A percentile compares a stretch with the other conserved stretches of the same genome.
Evolutionary conservation across 2,113 vertebrate species (phyloP).

Genomic region (Okapia johnstoni): DNA sequence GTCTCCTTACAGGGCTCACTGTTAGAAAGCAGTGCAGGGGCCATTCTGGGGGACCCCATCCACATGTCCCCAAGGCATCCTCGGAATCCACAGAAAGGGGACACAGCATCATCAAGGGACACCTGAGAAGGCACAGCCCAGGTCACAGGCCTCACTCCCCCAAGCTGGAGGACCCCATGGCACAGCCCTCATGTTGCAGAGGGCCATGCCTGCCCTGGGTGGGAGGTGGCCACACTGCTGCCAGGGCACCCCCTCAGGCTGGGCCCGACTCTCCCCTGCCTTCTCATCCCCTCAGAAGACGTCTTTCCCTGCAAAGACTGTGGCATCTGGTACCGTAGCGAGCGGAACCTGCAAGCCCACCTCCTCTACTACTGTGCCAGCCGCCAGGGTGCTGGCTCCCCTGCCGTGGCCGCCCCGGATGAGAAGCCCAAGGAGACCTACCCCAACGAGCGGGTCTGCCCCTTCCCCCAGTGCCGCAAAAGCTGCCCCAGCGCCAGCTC

Average conservation of each 20-base stretch:
- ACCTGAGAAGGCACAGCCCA: not conserved
- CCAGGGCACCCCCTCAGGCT: not conserved
- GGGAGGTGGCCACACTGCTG: not conserved
- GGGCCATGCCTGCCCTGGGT: not conserved
- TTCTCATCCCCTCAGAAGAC: conserved; percentile 85
- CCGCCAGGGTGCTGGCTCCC: conserved; percentile 85
- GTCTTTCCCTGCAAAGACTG: conserved; percentile 98
- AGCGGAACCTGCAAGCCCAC: conserved; percentile 97
- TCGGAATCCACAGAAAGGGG: not conserved
- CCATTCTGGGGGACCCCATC: not conserved
- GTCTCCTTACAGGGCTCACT: not conserved
- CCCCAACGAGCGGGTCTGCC: conserved; percentile 94
- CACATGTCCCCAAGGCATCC: not conserved
- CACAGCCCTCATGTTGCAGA: not conserved
- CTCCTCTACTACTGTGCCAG: conserved; percentile 99
- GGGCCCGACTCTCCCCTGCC: accelerated
- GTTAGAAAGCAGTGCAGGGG: not conserved
- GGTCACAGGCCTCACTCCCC: not conserved
- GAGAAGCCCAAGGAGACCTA: conserved; percentile 94
- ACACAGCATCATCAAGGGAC: not conserved
- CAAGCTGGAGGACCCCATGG: accelerated
- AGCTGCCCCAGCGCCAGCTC: conserved; percentile 99
- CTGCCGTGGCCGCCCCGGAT: conserved; percentile 75
- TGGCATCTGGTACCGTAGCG: conserved; percentile 98
- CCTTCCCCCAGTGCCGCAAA: conserved; percentile 97